phyloP scores from a whole-genome alignment of 2,797 vertebrate genomes.

The Anabas testudineus region DNA sequence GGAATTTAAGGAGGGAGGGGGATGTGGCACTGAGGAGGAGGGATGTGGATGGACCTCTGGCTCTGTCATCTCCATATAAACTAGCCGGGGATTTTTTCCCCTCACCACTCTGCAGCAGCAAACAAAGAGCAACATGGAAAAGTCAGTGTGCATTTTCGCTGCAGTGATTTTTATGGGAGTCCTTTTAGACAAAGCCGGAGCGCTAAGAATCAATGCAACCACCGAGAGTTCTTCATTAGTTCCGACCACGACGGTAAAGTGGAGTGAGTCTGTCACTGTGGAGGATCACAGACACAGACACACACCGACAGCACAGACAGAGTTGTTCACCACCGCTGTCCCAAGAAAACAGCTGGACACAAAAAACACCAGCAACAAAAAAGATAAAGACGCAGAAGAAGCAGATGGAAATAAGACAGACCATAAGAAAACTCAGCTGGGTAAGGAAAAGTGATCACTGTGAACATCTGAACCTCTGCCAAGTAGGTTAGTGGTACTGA shows the following conservation, averaged over 20 bases:
- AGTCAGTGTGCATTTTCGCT: conserved; percentile 54
- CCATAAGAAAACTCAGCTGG: conserved; percentile 38
- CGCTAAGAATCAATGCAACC: conserved; percentile 20
- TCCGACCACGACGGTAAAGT: neutral
- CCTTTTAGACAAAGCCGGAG: conserved; percentile 18
- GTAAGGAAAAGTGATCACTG: conserved; percentile 44
- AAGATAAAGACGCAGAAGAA: conserved; percentile 23
- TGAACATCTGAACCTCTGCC: neutral
- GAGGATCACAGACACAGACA: conserved; percentile 29
- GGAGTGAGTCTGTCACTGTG: conserved; percentile 33
- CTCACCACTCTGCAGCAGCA: conserved; percentile 47
- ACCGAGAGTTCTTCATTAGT: conserved; percentile 5
- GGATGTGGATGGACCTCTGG: conserved; percentile 59
- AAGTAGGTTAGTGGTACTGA: neutral
- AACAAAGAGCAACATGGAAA: conserved; percentile 71
- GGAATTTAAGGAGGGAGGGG: conserved; percentile 40
- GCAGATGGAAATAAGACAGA: conserved; percentile 17
- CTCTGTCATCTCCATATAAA: conserved; percentile 56
- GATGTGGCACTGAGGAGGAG: conserved; percentile 48
- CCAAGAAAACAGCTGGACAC: conserved; percentile 21
- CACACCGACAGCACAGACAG: conserved; percentile 17
- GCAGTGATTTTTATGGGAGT: conserved; percentile 51
- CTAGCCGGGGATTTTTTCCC: conserved; percentile 14
- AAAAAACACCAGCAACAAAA: conserved; percentile 21
- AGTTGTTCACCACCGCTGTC: conserved; percentile 6